phyloP scores from a whole-genome alignment of 2,888 invertebrate genomes.

The Trichopria drosophilae region DNA sequence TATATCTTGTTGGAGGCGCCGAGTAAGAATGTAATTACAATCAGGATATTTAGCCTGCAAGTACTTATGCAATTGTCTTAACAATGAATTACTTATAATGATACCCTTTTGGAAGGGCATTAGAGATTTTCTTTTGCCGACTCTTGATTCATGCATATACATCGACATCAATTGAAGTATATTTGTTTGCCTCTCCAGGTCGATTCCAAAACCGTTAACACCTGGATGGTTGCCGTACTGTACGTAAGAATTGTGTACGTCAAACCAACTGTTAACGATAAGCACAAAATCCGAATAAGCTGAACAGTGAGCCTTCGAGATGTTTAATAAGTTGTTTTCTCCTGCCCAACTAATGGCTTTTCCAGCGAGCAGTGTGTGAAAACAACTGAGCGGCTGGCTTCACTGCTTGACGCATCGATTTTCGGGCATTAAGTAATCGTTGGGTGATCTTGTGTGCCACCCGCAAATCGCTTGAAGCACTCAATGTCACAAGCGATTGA shows the following conservation, averaged over 20 bases:
- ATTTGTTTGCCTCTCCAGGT: neutral
- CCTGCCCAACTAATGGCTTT: slow-evolving; percentile 32
- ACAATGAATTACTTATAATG: slow-evolving; percentile 12
- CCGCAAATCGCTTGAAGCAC: no score
- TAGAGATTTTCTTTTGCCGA: slow-evolving; percentile 6
- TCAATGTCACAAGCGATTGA: no score
- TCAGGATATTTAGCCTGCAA: neutral
- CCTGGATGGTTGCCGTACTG: neutral
- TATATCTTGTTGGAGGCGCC: neutral
- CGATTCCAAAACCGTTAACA: neutral
- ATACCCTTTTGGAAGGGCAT: no score
- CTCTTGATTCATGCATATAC: slow-evolving; percentile 19
- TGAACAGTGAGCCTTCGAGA: no score
- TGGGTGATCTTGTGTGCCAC: no score
- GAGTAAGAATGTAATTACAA: neutral
- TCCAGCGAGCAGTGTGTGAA: slow-evolving; percentile 40
- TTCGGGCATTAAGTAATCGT: slow-evolving; percentile 2
- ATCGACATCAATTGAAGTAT: no score
- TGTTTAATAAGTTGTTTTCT: neutral
- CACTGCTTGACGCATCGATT: slow-evolving; percentile 38
- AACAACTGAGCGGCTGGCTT: slow-evolving; percentile 38
- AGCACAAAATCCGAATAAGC: slow-evolving; percentile 35
- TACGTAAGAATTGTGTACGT: slow-evolving; percentile 35
- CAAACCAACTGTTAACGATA: slow-evolving; percentile 42
- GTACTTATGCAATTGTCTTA: neutral